Evolutionary conservation across 1,140 invertebrate species (phyloP), one percentile per base, ranked within the genome.

Genomic region (Panulirus ornatus): DNA sequence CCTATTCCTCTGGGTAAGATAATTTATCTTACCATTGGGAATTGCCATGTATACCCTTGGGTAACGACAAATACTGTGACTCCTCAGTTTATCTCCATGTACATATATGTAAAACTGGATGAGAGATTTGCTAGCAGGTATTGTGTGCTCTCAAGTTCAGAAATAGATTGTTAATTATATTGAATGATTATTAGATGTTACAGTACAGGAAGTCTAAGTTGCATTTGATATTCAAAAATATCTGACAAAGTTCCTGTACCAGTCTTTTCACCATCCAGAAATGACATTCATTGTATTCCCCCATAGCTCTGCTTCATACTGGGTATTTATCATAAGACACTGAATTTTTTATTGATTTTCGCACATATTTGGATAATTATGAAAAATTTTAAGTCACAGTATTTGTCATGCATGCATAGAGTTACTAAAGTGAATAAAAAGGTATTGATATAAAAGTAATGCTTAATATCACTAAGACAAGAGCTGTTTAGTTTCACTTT

Each of bases 1-100:
- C 54, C 86, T 54, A 75, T 58, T 86, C 83, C 82, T 40, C 66
- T 40, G 40, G 71, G 63, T 38, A 84, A 70, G 70, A 66, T 44
- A 71, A 84, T 40, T 84, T 78, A 22, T 78, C 40, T 3, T 78
- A 47, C 40, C 11, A 73, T 38, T 84, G 83, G 66, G 83, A 71
- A 63, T 84, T 58, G 58, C 58, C 82, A 34, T 84, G 63, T 70
- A 70, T 44, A 78, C 19, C 44, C 75, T n/a, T 30, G 30, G 30
- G 44, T 27, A 40, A 78, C 44, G 75, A 47, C 75, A 78, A 11
- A 30, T 78, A 78, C 75, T 78, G 22, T 78, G 75, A 78, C 44
- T 42, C n/a, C n/a, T n/a, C n/a, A n/a, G n/a, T n/a, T n/a, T 0
- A 66, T 66, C 22, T 30, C 16, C 5, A 30, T 66, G 27, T 22